These are phyloP conservation scores for Hippopotamus amphibius DNA, from an alignment of 2,113 vertebrate genomes.

Conservation along the genomic window DNA sequence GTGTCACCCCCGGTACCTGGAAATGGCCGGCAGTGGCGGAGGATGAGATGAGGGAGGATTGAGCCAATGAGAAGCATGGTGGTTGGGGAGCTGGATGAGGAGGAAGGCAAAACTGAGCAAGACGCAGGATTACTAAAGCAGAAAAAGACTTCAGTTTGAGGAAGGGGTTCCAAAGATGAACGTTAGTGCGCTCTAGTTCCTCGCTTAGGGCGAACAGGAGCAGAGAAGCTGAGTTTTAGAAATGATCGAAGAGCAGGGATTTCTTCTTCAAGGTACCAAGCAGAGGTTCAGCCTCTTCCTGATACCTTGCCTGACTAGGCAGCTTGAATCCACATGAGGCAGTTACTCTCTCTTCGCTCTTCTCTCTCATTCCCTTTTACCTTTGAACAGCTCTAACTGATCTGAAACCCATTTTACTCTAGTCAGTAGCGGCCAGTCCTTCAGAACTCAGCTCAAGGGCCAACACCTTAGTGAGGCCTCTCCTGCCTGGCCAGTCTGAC, in stretches of 20 bases:
- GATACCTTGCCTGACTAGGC: not conserved
- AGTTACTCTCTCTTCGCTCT: not conserved
- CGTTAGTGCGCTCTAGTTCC: not conserved
- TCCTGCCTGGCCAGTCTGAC: not conserved
- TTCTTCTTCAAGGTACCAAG: not conserved
- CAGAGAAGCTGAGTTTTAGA: not conserved
- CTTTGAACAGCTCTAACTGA: not conserved
- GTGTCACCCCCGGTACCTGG: not conserved
- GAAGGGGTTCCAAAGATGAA: not conserved
- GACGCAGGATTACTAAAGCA: not conserved
- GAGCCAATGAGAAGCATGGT: not conserved
- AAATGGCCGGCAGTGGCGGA: not conserved
- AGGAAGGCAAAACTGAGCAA: not conserved
- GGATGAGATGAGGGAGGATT: fast-evolving
- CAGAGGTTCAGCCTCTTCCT: not conserved
- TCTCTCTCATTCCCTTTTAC: not conserved
- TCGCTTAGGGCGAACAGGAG: not conserved
- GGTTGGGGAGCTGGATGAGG: too few species aligned
- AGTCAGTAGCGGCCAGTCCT: not conserved
- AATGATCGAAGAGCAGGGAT: not conserved
- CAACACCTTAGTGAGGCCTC: not conserved
- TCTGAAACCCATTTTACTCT: not conserved
- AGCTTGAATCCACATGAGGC: not conserved
- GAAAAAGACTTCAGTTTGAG: not conserved
- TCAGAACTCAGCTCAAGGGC: not conserved